Evolutionary conservation across 1,140 invertebrate genomes (phyloP).

Genomic region (Gonatopus flavifemur): DNA sequence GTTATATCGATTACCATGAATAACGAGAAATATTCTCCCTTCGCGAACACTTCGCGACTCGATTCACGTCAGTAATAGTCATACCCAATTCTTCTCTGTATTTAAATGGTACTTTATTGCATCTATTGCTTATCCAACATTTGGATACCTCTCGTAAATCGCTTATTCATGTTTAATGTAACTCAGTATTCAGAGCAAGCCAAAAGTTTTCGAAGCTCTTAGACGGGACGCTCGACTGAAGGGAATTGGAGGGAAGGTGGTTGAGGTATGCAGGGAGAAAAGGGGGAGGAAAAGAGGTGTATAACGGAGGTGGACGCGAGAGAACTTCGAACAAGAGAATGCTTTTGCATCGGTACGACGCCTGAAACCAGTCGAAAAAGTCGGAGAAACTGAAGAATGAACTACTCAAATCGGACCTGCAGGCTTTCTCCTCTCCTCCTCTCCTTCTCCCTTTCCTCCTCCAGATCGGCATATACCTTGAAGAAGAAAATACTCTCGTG

Average conservation of each 20-base stretch:
- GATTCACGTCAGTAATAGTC: no score
- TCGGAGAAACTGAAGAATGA: slow-evolving; percentile 24
- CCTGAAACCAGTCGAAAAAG: slow-evolving; percentile 23
- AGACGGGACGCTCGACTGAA: slow-evolving; percentile 28
- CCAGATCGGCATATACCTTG: no score
- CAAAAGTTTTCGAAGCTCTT: slow-evolving; percentile 37
- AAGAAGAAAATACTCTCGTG: no score
- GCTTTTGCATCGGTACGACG: slow-evolving; percentile 37
- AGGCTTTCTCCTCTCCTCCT: no score
- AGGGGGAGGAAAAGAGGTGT: slow-evolving; percentile 2
- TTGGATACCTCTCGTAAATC: slow-evolving; percentile 34
- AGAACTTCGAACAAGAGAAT: slow-evolving; percentile 42
- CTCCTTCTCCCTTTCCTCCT: no score
- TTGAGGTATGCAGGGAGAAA: slow-evolving; percentile 9
- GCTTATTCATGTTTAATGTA: slow-evolving; percentile 49
- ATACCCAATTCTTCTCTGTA: no score
- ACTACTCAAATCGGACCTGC: slow-evolving; percentile 7
- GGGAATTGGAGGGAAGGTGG: slow-evolving; percentile 9
- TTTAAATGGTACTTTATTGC: no score
- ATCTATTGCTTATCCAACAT: no score
- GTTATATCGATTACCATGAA: no score
- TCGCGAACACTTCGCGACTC: no score
- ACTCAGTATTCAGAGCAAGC: slow-evolving; percentile 17
- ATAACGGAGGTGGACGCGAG: slow-evolving; percentile 10
- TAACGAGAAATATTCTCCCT: no score